Evolutionary conservation across 2,888 invertebrate species (phyloP).

Genomic region (Azorinus chamasolen): DNA sequence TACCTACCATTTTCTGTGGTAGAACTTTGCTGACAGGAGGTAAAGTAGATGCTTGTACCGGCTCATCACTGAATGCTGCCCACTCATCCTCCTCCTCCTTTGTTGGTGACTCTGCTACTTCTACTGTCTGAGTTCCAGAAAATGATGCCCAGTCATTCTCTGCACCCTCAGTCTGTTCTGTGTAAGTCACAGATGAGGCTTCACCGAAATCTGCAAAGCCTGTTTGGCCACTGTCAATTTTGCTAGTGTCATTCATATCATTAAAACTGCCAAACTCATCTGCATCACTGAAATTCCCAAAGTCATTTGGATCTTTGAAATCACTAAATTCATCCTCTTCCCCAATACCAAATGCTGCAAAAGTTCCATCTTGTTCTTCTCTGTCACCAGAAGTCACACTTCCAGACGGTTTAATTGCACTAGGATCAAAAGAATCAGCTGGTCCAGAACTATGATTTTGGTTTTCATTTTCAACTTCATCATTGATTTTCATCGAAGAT

Average conservation of each 20-base stretch:
- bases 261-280: slow-evolving; percentile 55
- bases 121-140: slow-evolving; percentile 45
- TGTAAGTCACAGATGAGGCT: slow-evolving; percentile 4
- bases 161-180: slow-evolving; percentile 4
- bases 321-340: slow-evolving; percentile 52
- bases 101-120: slow-evolving; percentile 12
- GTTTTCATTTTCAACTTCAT: too few relatives aligned
- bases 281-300: slow-evolving; percentile 34
- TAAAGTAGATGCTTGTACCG: slow-evolving; percentile 4
- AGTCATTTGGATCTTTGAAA: slow-evolving; percentile 31
- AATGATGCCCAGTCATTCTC: slow-evolving; percentile 69
- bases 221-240: slow-evolving; percentile 7
- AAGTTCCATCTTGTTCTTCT: neutral
- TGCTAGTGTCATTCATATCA: slow-evolving; percentile 8
- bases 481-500: too few relatives aligned
- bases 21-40: too few relatives aligned
- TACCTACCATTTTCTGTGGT: slow-evolving; percentile 38
- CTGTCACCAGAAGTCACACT: too few relatives aligned
- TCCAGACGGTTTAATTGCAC: too few relatives aligned
- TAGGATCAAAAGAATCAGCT: too few relatives aligned
- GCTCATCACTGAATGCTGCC: slow-evolving; percentile 56
- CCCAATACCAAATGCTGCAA: slow-evolving; percentile 4
- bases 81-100: slow-evolving; percentile 63
- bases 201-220: slow-evolving; percentile 15
- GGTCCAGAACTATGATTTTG: too few relatives aligned